Evolutionary conservation across 1,140 invertebrate genomes (phyloP).

Genomic region (Drosophila biarmipes): DNA sequence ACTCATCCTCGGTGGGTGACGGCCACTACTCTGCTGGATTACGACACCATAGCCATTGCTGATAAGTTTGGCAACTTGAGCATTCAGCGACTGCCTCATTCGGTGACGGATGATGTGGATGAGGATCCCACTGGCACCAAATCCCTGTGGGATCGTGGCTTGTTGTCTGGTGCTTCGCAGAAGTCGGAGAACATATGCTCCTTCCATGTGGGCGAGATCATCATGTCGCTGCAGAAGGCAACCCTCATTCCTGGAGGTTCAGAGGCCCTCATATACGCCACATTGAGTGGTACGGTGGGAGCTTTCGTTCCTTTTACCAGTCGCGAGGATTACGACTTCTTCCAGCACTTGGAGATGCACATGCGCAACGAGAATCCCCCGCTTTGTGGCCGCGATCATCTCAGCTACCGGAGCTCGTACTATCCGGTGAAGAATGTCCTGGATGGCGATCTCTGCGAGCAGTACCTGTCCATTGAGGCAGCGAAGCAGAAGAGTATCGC

Average conservation of each 20-base stretch:
- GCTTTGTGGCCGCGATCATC: conserved; percentile 98
- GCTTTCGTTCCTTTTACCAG: conserved; percentile 99
- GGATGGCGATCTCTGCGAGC: conserved; percentile 99
- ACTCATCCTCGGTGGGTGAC: conserved; percentile 98
- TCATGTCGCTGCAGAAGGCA: conserved; percentile 95
- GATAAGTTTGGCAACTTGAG: conserved; percentile 99
- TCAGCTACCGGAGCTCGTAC: conserved; percentile 98
- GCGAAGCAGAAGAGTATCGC: conserved; percentile 98
- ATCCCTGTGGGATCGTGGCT: conserved; percentile 98
- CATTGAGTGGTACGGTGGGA: conserved; percentile 97
- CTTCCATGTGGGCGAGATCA: conserved; percentile 98
- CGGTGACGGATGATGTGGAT: conserved; percentile 98
- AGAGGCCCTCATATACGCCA: conserved; percentile 98
- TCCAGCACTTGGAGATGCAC: conserved; percentile 99
- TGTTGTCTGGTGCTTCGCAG: conserved; percentile 98
- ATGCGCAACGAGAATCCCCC: conserved; percentile 99
- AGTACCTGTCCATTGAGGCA: conserved; percentile 98
- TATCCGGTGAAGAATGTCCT: conserved; percentile 99
- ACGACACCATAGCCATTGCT: conserved; percentile 97
- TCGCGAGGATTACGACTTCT: conserved; percentile 99
- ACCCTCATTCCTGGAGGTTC: conserved; percentile 98
- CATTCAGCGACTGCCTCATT: conserved; percentile 94
- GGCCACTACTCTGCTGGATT: conserved; percentile 96
- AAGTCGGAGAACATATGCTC: conserved; percentile 96
- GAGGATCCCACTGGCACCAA: conserved; percentile 99